These are phyloP conservation scores for Phaonia tiefii DNA, from an alignment of 2,888 invertebrate genomes.

Conservation along the genomic window DNA sequence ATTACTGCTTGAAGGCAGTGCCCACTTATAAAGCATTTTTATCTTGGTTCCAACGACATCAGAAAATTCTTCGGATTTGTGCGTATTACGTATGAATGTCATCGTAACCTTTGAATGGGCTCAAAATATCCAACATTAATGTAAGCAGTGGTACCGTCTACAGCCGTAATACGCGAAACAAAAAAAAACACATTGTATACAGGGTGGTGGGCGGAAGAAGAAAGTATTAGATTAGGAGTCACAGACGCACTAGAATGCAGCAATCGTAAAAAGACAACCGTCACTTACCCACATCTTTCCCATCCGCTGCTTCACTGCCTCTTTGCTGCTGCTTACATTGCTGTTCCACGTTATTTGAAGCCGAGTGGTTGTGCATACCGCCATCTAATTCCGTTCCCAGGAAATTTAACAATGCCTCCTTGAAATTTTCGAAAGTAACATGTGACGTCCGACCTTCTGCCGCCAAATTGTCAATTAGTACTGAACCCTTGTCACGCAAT, in stretches of 20 bases:
- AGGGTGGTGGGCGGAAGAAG: background rate
- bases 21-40: no score
- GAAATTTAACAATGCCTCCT: constrained; percentile 87
- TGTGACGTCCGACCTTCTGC: constrained; percentile 77
- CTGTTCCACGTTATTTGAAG: constrained; percentile 38
- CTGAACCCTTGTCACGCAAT: constrained; percentile 86
- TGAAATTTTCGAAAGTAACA: constrained; percentile 88
- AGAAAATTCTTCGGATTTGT: no score
- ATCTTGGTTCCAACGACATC: no score
- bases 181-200: background rate
- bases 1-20: no score
- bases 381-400: constrained; percentile 83
- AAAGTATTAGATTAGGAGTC: background rate
- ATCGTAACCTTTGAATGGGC: no score
- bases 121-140: no score
- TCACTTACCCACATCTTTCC: constrained; percentile 59
- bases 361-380: background rate
- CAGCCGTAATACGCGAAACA: constrained; percentile 16
- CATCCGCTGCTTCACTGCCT: constrained; percentile 20
- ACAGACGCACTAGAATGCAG: background rate
- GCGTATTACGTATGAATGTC: no score
- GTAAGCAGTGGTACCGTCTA: no score
- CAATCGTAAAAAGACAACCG: background rate
- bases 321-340: constrained; percentile 8
- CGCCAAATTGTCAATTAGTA: constrained; percentile 84